These are phyloP conservation scores for Epizoanthus rinbou DNA, from an alignment of 92 coral and sea anemone genomes.

Conservation along the genomic window DNA sequence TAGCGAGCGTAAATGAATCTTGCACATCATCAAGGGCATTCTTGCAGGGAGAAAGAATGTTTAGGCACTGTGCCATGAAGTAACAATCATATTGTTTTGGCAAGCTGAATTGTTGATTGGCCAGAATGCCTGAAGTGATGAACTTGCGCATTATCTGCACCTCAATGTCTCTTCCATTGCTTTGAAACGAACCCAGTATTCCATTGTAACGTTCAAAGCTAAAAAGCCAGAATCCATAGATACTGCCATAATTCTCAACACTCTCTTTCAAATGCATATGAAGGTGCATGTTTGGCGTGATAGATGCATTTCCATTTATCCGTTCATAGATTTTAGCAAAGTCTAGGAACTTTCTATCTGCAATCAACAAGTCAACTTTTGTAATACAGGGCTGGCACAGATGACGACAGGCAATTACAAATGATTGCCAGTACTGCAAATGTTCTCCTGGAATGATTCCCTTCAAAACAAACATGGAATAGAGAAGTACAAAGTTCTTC, in stretches of 20 bases:
- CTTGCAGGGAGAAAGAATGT: slow-evolving; percentile 13
- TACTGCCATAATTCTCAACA: slow-evolving; percentile 51
- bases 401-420: slow-evolving; percentile 10
- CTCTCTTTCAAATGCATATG: slow-evolving; percentile 62
- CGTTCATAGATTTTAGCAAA: slow-evolving; percentile 48
- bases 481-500: slow-evolving; percentile 16
- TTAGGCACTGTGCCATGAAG: slow-evolving; percentile 16
- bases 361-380: slow-evolving; percentile 5
- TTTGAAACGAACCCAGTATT: slow-evolving; percentile 49
- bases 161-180: slow-evolving; percentile 54
- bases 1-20: neutral
- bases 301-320: slow-evolving; percentile 46
- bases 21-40: slow-evolving; percentile 36
- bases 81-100: slow-evolving; percentile 44
- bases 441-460: slow-evolving; percentile 25
- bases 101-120: slow-evolving; percentile 41
- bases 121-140: slow-evolving; percentile 53
- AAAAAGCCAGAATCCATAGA: slow-evolving; percentile 61
- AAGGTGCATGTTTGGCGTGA: slow-evolving; percentile 69
- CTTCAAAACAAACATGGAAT: slow-evolving; percentile 15
- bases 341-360: slow-evolving; percentile 20
- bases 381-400: no score
- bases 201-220: slow-evolving; percentile 67
- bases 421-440: slow-evolving; percentile 25
- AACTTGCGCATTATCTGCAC: slow-evolving; percentile 65